Percentiles rank a stretch among this genome's conserved stretches.
Evolutionary conservation across 92 coral and sea anemone genomes (phyloP).

Genomic region (Epizoanthus stellaris): DNA sequence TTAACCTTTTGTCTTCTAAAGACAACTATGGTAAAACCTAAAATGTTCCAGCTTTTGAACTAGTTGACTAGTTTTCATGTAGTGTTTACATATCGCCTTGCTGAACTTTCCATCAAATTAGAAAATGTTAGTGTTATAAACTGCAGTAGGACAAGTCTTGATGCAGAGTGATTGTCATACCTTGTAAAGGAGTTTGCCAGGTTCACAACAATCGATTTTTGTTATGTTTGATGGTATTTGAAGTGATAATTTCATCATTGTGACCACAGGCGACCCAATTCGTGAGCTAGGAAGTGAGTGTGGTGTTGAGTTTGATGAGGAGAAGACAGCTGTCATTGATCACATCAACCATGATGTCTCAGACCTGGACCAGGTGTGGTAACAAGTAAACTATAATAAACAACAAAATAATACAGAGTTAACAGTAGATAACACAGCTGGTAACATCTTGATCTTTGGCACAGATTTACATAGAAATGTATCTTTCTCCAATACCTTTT

Average conservation of each 20-base stretch:
- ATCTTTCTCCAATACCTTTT: too few species aligned
- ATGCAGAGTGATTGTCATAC: too few species aligned
- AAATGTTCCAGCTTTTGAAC: too few species aligned
- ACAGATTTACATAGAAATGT: too few species aligned
- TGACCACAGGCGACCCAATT: constrained; percentile 87
- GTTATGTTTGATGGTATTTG: neutral
- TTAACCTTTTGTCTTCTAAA: neutral
- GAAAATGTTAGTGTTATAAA: too few species aligned
- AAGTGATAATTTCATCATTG: neutral
- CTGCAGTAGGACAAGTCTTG: too few species aligned
- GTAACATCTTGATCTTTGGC: too few species aligned
- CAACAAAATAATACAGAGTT: neutral
- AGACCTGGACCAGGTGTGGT: constrained; percentile 83
- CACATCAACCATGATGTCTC: constrained; percentile 96
- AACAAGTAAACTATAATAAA: neutral
- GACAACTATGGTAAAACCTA: neutral
- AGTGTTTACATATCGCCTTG: too few species aligned
- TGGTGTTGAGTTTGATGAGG: constrained; percentile 99
- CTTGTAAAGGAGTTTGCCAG: neutral
- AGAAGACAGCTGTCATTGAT: constrained; percentile 97
- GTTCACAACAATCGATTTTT: neutral
- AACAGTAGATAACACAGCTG: neutral
- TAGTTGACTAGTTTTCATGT: too few species aligned
- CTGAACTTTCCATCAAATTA: too few species aligned
- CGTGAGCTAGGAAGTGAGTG: constrained; percentile 98